phyloP scores from a whole-genome alignment of 1,140 invertebrate genomes.

The Copidosoma floridanum region DNA sequence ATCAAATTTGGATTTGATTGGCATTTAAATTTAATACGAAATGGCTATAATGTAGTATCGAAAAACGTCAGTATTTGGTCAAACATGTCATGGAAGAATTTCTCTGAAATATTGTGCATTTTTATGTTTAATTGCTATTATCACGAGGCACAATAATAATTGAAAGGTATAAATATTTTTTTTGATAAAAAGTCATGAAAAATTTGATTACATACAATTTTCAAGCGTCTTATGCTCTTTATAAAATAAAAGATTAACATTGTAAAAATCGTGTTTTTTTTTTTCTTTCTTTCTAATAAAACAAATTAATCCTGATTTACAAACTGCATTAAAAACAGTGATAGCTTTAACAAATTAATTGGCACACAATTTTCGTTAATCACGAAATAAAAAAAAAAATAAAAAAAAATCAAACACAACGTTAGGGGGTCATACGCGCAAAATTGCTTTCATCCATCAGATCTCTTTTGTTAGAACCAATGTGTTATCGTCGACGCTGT shows the following conservation, averaged over 20 bases:
- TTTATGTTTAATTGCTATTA: constrained; percentile 1
- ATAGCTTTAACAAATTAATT: constrained; percentile 29
- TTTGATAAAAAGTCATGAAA: constrained; percentile 7
- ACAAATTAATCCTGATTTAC: constrained; percentile 16
- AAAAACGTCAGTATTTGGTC: constrained; percentile 7
- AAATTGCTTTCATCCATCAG: constrained; percentile 19
- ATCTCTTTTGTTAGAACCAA: too few relatives aligned
- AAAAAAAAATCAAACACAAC: constrained; percentile 8
- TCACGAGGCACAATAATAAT: not conserved
- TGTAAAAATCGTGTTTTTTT: too few relatives aligned
- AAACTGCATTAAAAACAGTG: constrained; percentile 9
- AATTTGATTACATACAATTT: constrained; percentile 1
- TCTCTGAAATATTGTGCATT: not conserved
- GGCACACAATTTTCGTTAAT: constrained; percentile 37
- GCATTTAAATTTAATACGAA: constrained; percentile 5
- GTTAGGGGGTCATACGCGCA: not conserved
- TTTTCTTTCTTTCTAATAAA: constrained; percentile 2
- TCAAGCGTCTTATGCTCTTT: not conserved
- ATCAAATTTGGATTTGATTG: constrained; percentile 10
- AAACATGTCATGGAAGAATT: constrained; percentile 11
- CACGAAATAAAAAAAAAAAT: constrained; percentile 6
- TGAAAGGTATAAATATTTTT: not conserved
- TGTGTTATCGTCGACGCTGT: constrained; percentile 27
- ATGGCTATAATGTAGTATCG: not conserved
- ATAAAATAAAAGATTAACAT: constrained; percentile 20